Conservation (phyloP, 2,888 invertebrate genomes). For the Crematogaster levior region DNA sequence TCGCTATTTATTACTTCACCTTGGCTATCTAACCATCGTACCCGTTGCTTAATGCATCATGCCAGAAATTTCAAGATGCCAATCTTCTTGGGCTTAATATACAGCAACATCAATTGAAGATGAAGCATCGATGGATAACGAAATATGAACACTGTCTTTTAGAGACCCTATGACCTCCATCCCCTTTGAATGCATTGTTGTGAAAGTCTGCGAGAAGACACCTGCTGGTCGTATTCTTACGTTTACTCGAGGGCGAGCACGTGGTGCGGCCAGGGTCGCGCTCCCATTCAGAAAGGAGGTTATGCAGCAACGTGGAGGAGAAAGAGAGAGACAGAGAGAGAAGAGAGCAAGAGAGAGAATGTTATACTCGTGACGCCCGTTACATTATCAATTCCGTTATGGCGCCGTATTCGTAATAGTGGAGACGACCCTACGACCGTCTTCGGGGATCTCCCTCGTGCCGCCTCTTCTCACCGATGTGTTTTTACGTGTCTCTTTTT, state of each 20-base stretch:
- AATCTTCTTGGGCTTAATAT: background rate
- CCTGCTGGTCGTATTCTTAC: conserved; percentile 62
- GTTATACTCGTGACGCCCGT: conserved; percentile 81
- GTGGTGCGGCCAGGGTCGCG: conserved; percentile 75
- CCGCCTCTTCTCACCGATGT: conserved; percentile 46
- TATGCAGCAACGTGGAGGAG: conserved; percentile 75
- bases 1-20: background rate
- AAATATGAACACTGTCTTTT: background rate
- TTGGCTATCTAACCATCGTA: background rate
- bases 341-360: conserved; percentile 65
- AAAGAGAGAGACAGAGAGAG: conserved; percentile 58
- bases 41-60: background rate
- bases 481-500: conserved; percentile 46
- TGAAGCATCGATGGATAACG: background rate
- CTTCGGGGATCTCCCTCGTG: conserved; percentile 78
- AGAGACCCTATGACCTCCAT: background rate
- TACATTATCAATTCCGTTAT: conserved; percentile 85
- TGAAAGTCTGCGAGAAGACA: conserved; percentile 33
- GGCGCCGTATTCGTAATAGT: conserved; percentile 84
- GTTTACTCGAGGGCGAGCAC: conserved; percentile 70
- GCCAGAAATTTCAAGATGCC: background rate
- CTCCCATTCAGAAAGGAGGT: conserved; percentile 83
- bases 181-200: background rate
- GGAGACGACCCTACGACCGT: conserved; percentile 78
- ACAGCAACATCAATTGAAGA: background rate